Percentiles rank a stretch among this genome's conserved stretches.
Conservation (phyloP, 2,113 vertebrate genomes). For the Ptyas mucosa region DNA sequence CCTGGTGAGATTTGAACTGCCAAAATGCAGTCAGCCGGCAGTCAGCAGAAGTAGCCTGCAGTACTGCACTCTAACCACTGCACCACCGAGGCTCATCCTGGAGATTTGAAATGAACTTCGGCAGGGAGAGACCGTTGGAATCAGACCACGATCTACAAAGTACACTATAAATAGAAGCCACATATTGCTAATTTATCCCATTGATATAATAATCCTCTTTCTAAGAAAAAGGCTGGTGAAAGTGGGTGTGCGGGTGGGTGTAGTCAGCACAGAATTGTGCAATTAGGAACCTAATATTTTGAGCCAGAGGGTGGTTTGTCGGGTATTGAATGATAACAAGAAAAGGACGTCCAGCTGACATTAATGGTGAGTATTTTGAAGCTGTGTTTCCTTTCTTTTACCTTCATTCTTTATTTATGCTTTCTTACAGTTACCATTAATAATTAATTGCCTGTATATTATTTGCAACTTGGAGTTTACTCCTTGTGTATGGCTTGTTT, state of each 20-base stretch:
- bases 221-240: background rate
- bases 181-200: background rate
- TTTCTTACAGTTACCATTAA: conserved; percentile 1
- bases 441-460: background rate
- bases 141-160: background rate
- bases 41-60: too few species aligned
- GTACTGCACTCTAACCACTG: too few species aligned
- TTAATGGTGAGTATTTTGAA: too few species aligned
- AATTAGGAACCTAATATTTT: background rate
- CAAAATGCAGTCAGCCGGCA: too few species aligned
- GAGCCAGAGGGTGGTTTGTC: background rate
- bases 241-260: background rate
- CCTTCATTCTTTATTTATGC: conserved; percentile 20
- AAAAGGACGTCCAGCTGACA: too few species aligned
- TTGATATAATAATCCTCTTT: background rate
- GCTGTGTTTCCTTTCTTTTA: background rate
- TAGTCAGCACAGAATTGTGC: too few species aligned
- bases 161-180: background rate
- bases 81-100: background rate
- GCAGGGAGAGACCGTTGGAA: background rate
- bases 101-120: background rate
- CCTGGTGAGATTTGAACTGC: too few species aligned
- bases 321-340: background rate
- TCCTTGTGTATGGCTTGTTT: background rate
- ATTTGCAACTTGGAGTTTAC: background rate